Evolutionary conservation across 1,140 invertebrate species (phyloP).

Genomic region (Agrypnia vestita): DNA sequence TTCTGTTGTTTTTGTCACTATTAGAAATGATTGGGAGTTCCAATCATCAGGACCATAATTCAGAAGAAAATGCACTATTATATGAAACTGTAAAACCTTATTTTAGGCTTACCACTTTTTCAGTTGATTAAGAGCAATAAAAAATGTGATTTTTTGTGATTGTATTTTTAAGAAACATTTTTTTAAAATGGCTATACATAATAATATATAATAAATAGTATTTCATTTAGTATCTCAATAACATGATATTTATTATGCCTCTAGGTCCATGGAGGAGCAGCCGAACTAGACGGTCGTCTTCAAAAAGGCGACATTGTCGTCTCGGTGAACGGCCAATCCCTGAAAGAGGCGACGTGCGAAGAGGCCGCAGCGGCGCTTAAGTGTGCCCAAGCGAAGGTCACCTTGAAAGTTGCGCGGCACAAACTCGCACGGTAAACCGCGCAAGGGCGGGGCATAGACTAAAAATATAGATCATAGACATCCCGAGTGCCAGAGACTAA

Average conservation of each 20-base stretch:
- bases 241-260: constrained; percentile 32
- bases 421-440: constrained; percentile 72
- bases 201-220: no score
- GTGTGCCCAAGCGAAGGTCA: constrained; percentile 83
- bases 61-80: no score
- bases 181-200: no score
- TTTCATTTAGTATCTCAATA: no score
- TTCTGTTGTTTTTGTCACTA: no score
- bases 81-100: no score
- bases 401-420: constrained; percentile 86
- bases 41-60: no score
- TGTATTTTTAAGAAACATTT: no score
- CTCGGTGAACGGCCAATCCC: constrained; percentile 90
- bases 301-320: constrained; percentile 95
- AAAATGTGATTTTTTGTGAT: no score
- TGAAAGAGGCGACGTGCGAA: constrained; percentile 87
- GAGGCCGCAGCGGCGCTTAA: constrained; percentile 93
- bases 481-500: constrained; percentile 8
- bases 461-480: background rate
- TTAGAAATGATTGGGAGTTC: no score
- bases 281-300: constrained; percentile 92
- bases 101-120: no score
- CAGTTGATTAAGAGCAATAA: no score
- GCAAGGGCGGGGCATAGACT: background rate
- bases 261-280: constrained; percentile 90